A percentile compares a stretch with the other conserved stretches of the same genome.
Evolutionary conservation across 2,797 vertebrate species (phyloP).

Genomic region (Natrix natrix): DNA sequence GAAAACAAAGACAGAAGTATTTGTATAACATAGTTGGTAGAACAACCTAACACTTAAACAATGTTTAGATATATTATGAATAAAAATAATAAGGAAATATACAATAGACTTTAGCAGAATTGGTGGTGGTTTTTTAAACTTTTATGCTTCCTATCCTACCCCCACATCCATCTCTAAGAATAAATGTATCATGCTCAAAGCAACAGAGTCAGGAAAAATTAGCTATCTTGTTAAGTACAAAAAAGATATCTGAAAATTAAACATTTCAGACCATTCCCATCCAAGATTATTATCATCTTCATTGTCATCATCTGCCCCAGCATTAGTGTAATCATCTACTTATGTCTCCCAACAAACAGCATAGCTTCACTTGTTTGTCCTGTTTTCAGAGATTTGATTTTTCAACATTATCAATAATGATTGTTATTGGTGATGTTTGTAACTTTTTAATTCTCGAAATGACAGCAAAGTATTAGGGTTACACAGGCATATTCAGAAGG

Average conservation of each 20-base stretch:
- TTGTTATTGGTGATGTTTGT: neutral
- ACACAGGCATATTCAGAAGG: neutral
- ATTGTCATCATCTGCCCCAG: neutral
- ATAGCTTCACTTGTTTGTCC: slow-evolving; percentile 24
- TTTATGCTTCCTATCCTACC: neutral
- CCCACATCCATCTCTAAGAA: neutral
- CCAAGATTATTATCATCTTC: neutral
- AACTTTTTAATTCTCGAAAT: neutral
- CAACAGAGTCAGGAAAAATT: neutral
- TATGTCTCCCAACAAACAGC: neutral
- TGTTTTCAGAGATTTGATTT: neutral
- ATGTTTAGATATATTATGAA: neutral
- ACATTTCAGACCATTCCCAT: slow-evolving; percentile 1
- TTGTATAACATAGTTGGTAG: too few relatives aligned
- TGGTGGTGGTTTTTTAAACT: neutral
- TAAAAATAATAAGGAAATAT: neutral
- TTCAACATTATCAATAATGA: neutral
- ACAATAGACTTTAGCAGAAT: neutral
- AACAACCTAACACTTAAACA: accelerated
- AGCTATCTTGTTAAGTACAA: neutral
- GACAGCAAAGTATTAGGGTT: neutral
- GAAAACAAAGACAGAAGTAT: neutral
- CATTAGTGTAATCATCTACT: slow-evolving; percentile 2
- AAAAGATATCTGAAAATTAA: neutral
- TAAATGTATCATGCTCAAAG: slow-evolving; percentile 30